A percentile compares a stretch with the other conserved stretches of the same genome.
Conservation (phyloP, 2,888 invertebrate genomes). For the Oscheius sp. region DNA sequence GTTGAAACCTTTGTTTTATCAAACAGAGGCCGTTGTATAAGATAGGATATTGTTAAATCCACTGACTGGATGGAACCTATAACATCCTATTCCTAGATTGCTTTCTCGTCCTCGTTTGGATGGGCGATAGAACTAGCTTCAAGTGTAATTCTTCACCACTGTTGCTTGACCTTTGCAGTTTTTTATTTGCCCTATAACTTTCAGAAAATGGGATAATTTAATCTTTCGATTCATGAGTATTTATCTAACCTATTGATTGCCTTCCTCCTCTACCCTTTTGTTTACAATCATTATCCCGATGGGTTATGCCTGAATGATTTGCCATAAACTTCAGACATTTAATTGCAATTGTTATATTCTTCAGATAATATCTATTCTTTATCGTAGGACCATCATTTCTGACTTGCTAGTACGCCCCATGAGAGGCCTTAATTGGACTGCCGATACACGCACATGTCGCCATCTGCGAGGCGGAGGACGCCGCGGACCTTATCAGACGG, state of each 20-base stretch:
- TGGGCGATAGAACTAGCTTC: conserved; percentile 20
- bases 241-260: conserved; percentile 16
- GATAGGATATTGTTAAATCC: no score
- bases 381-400: background rate
- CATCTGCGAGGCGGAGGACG: conserved; percentile 23
- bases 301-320: no score
- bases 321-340: no score
- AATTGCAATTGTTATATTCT: conserved; percentile 2
- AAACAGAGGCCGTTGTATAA: no score
- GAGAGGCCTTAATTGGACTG: conserved; percentile 13
- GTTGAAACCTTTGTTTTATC: no score
- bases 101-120: conserved; percentile 6
- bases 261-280: background rate
- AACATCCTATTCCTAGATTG: no score
- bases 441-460: conserved; percentile 22
- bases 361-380: background rate
- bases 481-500: conserved; percentile 24
- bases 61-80: no score
- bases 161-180: background rate
- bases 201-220: no score
- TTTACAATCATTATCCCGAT: background rate
- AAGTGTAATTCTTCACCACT: conserved; percentile 23
- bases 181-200: no score
- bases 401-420: background rate
- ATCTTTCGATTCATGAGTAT: conserved; percentile 11